A percentile compares a stretch with the other conserved stretches of the same genome.
phyloP scores from a whole-genome alignment of 2,797 vertebrate species.

The Hydrocynus forskahlii region DNA sequence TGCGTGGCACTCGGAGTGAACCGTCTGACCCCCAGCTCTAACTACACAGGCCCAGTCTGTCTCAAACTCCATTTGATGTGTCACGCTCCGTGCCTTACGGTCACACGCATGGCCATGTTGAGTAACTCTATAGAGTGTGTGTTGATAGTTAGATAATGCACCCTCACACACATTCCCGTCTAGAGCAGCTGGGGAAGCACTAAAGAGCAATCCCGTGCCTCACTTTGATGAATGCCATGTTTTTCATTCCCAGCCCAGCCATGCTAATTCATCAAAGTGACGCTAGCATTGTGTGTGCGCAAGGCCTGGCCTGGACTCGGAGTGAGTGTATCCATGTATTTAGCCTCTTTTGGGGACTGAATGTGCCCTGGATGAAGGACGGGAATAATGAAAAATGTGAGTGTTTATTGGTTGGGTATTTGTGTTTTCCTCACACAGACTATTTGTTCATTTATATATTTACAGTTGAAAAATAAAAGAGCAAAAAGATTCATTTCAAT shows the following conservation, averaged over 20 bases:
- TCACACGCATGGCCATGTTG: conserved; percentile 39
- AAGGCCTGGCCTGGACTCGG: neutral
- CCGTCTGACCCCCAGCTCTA: conserved; percentile 38
- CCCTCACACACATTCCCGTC: conserved; percentile 41
- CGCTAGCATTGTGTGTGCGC: conserved; percentile 46
- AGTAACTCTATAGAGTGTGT: conserved; percentile 42
- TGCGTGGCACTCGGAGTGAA: conserved; percentile 38
- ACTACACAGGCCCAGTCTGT: conserved; percentile 46
- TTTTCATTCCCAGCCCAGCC: conserved; percentile 49
- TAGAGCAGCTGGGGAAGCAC: conserved; percentile 28
- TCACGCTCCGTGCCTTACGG: conserved; percentile 29
- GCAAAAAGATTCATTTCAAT: no score
- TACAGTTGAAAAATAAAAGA: no score
- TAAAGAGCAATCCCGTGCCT: conserved; percentile 42
- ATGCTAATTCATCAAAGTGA: conserved; percentile 57
- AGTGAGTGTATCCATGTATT: neutral
- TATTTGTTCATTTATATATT: neutral
- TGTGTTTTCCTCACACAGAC: neutral
- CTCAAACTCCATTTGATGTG: conserved; percentile 50
- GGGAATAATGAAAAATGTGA: neutral
- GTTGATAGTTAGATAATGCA: conserved; percentile 48
- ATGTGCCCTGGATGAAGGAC: neutral
- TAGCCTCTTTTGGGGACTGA: neutral
- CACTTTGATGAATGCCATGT: conserved; percentile 49
- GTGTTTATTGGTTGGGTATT: no score